Conservation (phyloP, 2,113 vertebrate species). For the Equus przewalskii region DNA sequence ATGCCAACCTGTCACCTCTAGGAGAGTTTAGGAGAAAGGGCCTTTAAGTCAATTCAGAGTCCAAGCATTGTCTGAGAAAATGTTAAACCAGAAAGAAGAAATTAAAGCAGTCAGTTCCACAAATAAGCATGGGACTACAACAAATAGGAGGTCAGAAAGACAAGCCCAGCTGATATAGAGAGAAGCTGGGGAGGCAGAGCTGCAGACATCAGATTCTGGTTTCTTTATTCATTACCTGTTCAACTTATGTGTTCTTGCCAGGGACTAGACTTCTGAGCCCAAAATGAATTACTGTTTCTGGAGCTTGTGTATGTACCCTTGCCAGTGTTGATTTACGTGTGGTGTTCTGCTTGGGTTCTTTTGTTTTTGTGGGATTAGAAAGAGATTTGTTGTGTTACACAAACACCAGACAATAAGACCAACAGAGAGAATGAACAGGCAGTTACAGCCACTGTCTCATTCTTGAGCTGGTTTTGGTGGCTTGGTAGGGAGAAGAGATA, state of each 20-base stretch:
- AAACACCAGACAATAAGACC: background rate
- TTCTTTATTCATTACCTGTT: background rate
- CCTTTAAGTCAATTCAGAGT: background rate
- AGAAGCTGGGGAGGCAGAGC: background rate
- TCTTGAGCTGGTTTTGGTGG: background rate
- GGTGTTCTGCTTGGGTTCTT: background rate
- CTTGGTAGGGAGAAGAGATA: background rate
- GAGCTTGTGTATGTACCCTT: background rate
- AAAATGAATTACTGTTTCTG: background rate
- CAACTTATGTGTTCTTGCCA: background rate
- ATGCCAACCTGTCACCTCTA: background rate
- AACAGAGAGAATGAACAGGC: background rate
- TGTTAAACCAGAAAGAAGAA: conserved; percentile 3
- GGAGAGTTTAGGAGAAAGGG: background rate
- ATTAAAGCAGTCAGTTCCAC: background rate
- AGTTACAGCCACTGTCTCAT: background rate
- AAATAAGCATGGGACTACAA: background rate
- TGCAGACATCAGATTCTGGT: background rate
- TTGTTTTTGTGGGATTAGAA: background rate
- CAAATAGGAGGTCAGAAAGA: background rate
- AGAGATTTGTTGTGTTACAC: conserved; percentile 2
- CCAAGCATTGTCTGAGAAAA: background rate
- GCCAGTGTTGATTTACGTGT: background rate
- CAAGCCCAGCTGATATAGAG: background rate
- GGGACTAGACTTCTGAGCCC: background rate